phyloP scores from a whole-genome alignment of 2,797 vertebrate species.

The Malurus splendens region DNA sequence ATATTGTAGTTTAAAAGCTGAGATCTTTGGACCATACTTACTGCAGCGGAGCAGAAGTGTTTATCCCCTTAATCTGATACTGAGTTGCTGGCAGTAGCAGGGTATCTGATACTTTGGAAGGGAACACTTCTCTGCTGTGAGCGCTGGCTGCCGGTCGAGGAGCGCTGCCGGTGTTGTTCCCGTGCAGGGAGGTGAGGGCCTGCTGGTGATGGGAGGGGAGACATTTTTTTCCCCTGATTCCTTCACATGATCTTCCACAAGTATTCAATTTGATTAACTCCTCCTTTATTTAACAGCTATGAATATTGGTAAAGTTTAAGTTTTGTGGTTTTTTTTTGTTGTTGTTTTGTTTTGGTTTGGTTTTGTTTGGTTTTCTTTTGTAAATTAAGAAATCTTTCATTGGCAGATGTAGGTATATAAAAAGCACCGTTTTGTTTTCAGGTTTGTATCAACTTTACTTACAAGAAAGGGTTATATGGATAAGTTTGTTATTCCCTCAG shows the following conservation, averaged over 20 bases:
- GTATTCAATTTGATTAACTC: constrained; percentile 1
- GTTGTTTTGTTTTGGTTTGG: no score
- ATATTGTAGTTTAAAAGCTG: not conserved
- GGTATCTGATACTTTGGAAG: not conserved
- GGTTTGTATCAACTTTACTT: not conserved
- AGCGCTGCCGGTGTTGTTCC: not conserved
- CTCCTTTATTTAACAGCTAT: not conserved
- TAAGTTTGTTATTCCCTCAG: not conserved
- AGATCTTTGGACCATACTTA: not conserved
- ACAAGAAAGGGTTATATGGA: not conserved
- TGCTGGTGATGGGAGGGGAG: not conserved
- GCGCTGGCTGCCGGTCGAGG: not conserved
- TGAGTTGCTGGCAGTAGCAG: not conserved
- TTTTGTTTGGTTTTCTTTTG: not conserved
- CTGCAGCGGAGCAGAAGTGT: not conserved
- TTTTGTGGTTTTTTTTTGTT: not conserved
- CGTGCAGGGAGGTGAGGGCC: not conserved
- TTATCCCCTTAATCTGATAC: constrained; percentile 12
- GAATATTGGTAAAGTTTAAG: not conserved
- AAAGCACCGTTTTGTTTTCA: not conserved
- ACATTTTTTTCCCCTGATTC: not conserved
- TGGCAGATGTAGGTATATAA: not conserved
- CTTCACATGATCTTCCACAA: not conserved
- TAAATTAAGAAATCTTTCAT: not conserved
- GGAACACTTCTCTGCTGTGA: not conserved